These are phyloP conservation scores for Slavum lentiscoides DNA, from an alignment of 2,888 invertebrate genomes.

Conservation along the genomic window DNA sequence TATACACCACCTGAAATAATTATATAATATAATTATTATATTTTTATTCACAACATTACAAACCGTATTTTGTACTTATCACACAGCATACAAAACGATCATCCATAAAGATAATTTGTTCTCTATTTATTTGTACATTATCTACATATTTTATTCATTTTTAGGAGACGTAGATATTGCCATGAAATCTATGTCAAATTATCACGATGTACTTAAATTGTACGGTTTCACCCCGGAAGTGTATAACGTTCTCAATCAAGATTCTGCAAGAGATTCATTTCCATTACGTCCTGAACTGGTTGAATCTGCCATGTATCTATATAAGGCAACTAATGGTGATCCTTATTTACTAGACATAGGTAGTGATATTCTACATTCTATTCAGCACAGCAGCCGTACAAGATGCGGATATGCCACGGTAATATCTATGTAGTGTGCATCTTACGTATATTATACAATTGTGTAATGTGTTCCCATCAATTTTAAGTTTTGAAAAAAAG, in stretches of 20 bases:
- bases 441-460: background rate
- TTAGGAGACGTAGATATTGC: constrained; percentile 86
- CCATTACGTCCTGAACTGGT: constrained; percentile 94
- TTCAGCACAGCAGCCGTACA: constrained; percentile 90
- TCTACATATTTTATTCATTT: constrained; percentile 45
- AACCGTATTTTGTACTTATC: no score
- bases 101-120: no score
- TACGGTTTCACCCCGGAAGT: constrained; percentile 98
- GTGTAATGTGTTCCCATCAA: background rate
- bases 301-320: constrained; percentile 96
- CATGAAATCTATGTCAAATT: constrained; percentile 91
- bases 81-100: no score
- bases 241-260: constrained; percentile 89
- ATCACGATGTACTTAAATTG: constrained; percentile 95
- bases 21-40: no score
- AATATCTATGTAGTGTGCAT: constrained; percentile 58
- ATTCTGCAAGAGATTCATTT: constrained; percentile 87
- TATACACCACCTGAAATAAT: no score
- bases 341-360: constrained; percentile 90
- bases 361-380: constrained; percentile 88
- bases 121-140: no score
- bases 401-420: constrained; percentile 97
- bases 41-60: no score
- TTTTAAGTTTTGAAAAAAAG: background rate
- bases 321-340: constrained; percentile 85